Evolutionary conservation across 92 coral and sea anemone genomes (phyloP).

Genomic region (Bergia puertoricense): DNA sequence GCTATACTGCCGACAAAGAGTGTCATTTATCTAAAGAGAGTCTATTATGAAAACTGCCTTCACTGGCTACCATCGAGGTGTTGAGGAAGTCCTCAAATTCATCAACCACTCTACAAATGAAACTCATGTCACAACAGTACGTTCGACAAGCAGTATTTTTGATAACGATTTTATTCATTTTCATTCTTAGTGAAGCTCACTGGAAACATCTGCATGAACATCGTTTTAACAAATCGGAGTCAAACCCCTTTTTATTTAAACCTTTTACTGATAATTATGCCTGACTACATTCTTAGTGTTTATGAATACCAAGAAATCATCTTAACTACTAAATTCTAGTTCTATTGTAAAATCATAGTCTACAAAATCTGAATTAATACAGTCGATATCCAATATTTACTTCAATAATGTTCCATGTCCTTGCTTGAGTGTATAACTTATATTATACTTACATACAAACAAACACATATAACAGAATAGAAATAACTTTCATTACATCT

Average conservation of each 20-base stretch:
- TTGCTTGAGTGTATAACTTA: not conserved
- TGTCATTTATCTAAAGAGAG: not conserved
- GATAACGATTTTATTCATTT: no score
- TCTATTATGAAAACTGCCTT: not conserved
- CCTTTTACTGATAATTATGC: no score
- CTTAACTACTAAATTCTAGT: no score
- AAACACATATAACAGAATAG: not conserved
- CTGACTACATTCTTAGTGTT: not conserved
- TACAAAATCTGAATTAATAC: no score
- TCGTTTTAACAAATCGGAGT: no score
- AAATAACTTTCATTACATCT: not conserved
- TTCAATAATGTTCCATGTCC: not conserved
- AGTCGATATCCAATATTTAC: no score
- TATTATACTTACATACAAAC: not conserved
- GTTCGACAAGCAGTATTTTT: not conserved
- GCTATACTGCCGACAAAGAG: not conserved
- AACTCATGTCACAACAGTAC: not conserved
- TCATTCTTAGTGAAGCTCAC: no score
- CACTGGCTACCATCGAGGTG: not conserved
- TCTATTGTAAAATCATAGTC: not conserved
- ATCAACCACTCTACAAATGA: not conserved
- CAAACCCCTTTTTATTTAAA: no score
- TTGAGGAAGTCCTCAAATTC: not conserved
- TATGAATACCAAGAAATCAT: no score
- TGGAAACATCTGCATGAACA: no score